Percentiles rank a stretch among this genome's conserved stretches.
These are phyloP conservation scores for Corythoichthys intestinalis DNA, from an alignment of 2,113 vertebrate genomes.

Conservation along the genomic window DNA sequence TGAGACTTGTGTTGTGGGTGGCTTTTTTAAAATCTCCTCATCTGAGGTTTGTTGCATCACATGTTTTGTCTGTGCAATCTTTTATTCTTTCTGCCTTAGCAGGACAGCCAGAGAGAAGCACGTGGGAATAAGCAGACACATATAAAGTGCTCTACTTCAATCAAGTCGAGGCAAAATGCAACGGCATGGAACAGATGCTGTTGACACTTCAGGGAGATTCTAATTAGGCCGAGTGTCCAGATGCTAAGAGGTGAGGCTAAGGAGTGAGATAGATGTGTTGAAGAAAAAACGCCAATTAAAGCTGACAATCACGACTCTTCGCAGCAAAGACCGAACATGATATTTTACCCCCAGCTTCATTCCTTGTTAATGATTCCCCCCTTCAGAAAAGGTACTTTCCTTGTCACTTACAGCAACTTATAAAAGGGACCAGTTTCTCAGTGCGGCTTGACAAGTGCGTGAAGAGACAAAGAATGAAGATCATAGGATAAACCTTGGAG, in stretches of 20 bases:
- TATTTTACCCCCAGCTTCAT: constrained; percentile 67
- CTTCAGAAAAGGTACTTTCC: constrained; percentile 40
- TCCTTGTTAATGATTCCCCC: constrained; percentile 60
- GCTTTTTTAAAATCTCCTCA: constrained; percentile 36
- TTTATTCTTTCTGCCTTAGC: constrained; percentile 14
- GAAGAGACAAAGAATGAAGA: constrained; percentile 34
- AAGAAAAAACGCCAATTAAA: constrained; percentile 54
- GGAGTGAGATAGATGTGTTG: constrained; percentile 41
- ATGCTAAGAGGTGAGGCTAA: constrained; percentile 24
- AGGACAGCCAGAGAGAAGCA: not conserved
- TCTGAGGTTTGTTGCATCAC: constrained; percentile 46
- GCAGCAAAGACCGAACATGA: constrained; percentile 46
- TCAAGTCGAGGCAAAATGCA: constrained; percentile 16
- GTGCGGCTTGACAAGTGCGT: constrained; percentile 19
- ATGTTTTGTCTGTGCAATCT: constrained; percentile 53
- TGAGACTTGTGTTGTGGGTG: constrained; percentile 40
- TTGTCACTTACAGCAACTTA: constrained; percentile 60
- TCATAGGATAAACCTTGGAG: constrained; percentile 32
- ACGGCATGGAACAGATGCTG: constrained; percentile 58
- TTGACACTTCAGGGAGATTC: constrained; percentile 33
- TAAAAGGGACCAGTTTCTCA: constrained; percentile 54
- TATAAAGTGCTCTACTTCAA: constrained; percentile 28
- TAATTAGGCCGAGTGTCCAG: constrained; percentile 55
- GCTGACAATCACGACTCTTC: constrained; percentile 65
- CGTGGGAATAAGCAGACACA: constrained; percentile 1